Evolutionary conservation across 2,797 vertebrate genomes (phyloP).

Genomic region (Octomys mimax): DNA sequence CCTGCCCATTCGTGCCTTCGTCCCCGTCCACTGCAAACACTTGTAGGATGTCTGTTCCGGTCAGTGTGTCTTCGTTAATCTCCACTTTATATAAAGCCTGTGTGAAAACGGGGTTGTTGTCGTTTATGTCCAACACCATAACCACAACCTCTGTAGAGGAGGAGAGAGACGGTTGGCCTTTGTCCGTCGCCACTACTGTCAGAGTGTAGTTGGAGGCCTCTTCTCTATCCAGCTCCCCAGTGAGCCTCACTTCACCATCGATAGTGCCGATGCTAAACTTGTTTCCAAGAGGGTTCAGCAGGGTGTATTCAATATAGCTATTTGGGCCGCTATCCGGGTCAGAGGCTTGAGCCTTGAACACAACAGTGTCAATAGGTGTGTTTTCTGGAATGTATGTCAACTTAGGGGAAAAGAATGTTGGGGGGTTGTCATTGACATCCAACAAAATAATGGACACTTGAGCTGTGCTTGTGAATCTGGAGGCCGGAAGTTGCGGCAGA

Average conservation of each 20-base stretch:
- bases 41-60: slow-evolving; percentile 94
- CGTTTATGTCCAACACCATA: slow-evolving; percentile 96
- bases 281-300: slow-evolving; percentile 90
- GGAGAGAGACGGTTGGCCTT: slow-evolving; percentile 95
- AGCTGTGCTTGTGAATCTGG: slow-evolving; percentile 95
- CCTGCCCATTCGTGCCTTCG: slow-evolving; percentile 96
- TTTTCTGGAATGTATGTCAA: slow-evolving; percentile 97
- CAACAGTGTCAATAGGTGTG: slow-evolving; percentile 94
- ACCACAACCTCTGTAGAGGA: slow-evolving; percentile 94
- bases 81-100: slow-evolving; percentile 95
- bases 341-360: slow-evolving; percentile 93
- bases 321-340: slow-evolving; percentile 98
- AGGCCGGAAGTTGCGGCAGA: slow-evolving; percentile 89
- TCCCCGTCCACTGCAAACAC: slow-evolving; percentile 94
- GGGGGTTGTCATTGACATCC: slow-evolving; percentile 97
- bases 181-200: slow-evolving; percentile 95
- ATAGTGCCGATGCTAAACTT: slow-evolving; percentile 95
- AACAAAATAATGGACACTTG: slow-evolving; percentile 97
- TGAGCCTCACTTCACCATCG: slow-evolving; percentile 93
- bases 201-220: slow-evolving; percentile 95
- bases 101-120: slow-evolving; percentile 95
- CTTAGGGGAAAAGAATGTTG: slow-evolving; percentile 94
- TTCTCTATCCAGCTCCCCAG: slow-evolving; percentile 96
- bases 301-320: slow-evolving; percentile 97
- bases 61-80: slow-evolving; percentile 94